phyloP scores from a whole-genome alignment of 2,113 vertebrate genomes.

The Hippolais icterina region DNA sequence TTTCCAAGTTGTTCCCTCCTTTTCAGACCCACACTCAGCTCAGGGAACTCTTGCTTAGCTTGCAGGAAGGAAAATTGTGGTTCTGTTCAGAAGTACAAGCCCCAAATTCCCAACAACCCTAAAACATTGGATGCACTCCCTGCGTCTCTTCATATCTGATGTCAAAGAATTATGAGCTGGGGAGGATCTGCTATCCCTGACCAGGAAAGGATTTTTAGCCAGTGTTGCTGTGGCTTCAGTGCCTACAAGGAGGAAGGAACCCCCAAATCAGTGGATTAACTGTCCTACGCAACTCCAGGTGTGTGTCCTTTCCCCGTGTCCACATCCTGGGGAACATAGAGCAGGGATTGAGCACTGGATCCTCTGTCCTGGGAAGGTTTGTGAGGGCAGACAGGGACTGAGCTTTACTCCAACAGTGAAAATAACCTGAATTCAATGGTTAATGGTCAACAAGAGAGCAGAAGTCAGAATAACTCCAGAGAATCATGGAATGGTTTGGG shows the following conservation, averaged over 20 bases:
- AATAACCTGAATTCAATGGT: neutral
- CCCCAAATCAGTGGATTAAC: neutral
- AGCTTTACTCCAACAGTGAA: neutral
- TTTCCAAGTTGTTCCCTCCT: neutral
- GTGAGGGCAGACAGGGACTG: neutral
- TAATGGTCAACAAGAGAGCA: neutral
- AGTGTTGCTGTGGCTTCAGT: neutral
- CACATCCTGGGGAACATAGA: rapidly evolving
- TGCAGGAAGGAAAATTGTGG: neutral
- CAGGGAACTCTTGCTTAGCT: neutral
- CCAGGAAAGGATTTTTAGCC: neutral
- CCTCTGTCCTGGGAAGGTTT: neutral
- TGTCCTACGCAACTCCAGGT: rapidly evolving
- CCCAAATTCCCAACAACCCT: neutral
- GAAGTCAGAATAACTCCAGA: neutral
- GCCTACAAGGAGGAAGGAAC: neutral
- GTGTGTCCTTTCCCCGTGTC: neutral
- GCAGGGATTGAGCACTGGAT: rapidly evolving
- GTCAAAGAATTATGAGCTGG: neutral
- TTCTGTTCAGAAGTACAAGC: neutral
- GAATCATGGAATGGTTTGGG: neutral
- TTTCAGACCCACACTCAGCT: neutral
- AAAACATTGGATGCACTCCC: neutral
- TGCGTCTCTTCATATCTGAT: neutral
- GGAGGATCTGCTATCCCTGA: neutral